Evolutionary conservation across 2,113 vertebrate species (phyloP).

Genomic region (Anarrhichthys ocellatus): DNA sequence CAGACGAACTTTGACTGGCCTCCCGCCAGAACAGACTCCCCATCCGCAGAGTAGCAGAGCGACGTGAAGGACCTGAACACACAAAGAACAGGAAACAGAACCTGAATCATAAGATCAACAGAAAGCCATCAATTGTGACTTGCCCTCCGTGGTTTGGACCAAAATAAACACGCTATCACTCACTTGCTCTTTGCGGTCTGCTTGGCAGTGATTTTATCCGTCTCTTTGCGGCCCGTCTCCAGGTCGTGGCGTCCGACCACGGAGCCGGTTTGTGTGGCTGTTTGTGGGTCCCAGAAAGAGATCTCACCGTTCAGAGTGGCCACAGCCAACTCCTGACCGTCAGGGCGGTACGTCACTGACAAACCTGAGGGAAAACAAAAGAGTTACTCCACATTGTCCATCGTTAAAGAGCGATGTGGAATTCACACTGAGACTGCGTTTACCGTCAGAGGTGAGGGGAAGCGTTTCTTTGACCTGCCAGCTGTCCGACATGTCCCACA

Average conservation of each 20-base stretch:
- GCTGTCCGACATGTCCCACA: slow-evolving; percentile 99
- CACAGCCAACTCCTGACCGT: slow-evolving; percentile 92
- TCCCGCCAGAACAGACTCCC: slow-evolving; percentile 90
- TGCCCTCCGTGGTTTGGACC: not conserved
- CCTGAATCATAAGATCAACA: not conserved
- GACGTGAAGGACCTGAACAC: slow-evolving; percentile 89
- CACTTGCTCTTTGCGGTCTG: slow-evolving; percentile 95
- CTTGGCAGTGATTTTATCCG: slow-evolving; percentile 95
- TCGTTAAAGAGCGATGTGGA: not conserved
- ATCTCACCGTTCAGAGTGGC: slow-evolving; percentile 92
- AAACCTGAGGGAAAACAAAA: slow-evolving; percentile 79
- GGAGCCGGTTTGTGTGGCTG: slow-evolving; percentile 86
- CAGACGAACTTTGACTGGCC: slow-evolving; percentile 96
- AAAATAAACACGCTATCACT: slow-evolving; percentile 51
- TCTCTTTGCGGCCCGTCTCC: slow-evolving; percentile 91
- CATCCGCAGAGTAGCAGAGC: slow-evolving; percentile 95
- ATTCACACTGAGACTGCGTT: not conserved
- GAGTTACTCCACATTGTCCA: not conserved
- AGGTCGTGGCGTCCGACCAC: slow-evolving; percentile 93
- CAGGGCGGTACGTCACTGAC: slow-evolving; percentile 89
- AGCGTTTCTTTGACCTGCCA: slow-evolving; percentile 95
- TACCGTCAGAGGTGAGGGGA: slow-evolving; percentile 89
- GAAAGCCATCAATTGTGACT: not conserved
- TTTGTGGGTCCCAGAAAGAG: slow-evolving; percentile 92
- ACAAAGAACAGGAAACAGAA: not conserved